These are phyloP conservation scores for Drosophila yooni DNA, from an alignment of 2,888 invertebrate genomes.

Conservation along the genomic window DNA sequence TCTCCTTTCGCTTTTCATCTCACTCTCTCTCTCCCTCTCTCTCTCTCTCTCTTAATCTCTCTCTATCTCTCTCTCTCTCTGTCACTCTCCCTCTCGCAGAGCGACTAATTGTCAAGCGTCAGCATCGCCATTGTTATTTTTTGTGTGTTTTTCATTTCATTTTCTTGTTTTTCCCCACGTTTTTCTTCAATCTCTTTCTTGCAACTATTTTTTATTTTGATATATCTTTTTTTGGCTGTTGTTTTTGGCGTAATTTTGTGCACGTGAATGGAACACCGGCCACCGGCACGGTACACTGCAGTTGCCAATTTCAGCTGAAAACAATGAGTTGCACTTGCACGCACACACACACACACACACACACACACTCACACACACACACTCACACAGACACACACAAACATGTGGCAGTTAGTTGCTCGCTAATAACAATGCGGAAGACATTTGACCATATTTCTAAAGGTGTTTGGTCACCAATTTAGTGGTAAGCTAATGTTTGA, in stretches of 20 bases:
- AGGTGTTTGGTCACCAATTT: constrained; percentile 57
- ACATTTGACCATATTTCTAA: constrained; percentile 42
- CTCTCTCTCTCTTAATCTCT: not conserved
- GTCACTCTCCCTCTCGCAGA: not conserved
- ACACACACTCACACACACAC: too few species aligned
- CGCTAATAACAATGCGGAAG: constrained; percentile 56
- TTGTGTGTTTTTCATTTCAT: constrained; percentile 29
- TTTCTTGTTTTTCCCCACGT: constrained; percentile 23
- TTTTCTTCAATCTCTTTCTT: not conserved
- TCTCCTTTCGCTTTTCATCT: constrained; percentile 7
- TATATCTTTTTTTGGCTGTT: constrained; percentile 28
- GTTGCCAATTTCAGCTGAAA: constrained; percentile 43
- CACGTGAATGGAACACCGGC: constrained; percentile 65
- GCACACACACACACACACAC: not conserved
- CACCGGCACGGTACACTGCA: constrained; percentile 60
- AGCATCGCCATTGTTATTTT: constrained; percentile 38
- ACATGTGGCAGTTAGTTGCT: constrained; percentile 1
- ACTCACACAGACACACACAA: too few species aligned
- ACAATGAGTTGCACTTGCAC: constrained; percentile 53
- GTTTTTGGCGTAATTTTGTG: constrained; percentile 62
- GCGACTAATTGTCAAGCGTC: constrained; percentile 61
- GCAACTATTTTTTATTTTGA: constrained; percentile 8
- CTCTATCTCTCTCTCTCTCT: not conserved
- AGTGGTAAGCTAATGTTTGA: constrained; percentile 36
- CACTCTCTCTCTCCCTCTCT: not conserved